Evolutionary conservation across 2,888 invertebrate genomes (phyloP), one percentile per base, ranked within the genome.

Genomic region (Cheiracanthium punctorium): DNA sequence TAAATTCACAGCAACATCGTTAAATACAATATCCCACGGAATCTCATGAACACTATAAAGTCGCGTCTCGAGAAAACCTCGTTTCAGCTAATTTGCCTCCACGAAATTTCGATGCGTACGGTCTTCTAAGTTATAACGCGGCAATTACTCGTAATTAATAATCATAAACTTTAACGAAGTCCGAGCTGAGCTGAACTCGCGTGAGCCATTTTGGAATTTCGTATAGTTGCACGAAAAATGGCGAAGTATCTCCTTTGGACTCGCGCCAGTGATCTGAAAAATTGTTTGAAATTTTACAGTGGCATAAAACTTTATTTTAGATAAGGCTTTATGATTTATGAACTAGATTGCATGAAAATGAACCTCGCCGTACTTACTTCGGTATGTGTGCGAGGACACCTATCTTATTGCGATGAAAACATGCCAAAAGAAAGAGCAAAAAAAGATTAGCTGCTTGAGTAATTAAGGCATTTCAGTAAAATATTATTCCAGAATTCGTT

Each of bases 281-380:
- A 84, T 84, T 84, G 84, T 48, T 72, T 71, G 76, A 72, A 76
- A 71, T 82, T 82, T 82, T 76, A 82, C 76, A 33, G 72, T 43
- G 43, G n/a, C 58, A 70, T 77, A 82, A 82, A 82, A 17, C 71
- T 82, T 82, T 82, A 82, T 76, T 76, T 20, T 37, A 30, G 29
- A 30, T 24, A 14, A 32, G 29, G 14, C 17, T 37, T 30, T 67
- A 29, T 67, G 32, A 67, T 29, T 67, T 67, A 67, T 67, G 65
- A 48, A 7, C 17, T 48, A 48, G 37, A 37, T 10, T 4, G 37
- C 10, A 10, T 7, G 10, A 37, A 37, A 10, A 37, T 37, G 37
- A 37, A 7, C 37, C 4, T 37, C 37, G 10, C 4, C 37, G 10
- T 37, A 7, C 7, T 7, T 37, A 7, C n/a, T n/a, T n/a, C n/a